A percentile compares a stretch with the other conserved stretches of the same genome.
These are phyloP conservation scores for Bungarus multicinctus DNA, from an alignment of 2,113 vertebrate genomes.

Conservation along the genomic window DNA sequence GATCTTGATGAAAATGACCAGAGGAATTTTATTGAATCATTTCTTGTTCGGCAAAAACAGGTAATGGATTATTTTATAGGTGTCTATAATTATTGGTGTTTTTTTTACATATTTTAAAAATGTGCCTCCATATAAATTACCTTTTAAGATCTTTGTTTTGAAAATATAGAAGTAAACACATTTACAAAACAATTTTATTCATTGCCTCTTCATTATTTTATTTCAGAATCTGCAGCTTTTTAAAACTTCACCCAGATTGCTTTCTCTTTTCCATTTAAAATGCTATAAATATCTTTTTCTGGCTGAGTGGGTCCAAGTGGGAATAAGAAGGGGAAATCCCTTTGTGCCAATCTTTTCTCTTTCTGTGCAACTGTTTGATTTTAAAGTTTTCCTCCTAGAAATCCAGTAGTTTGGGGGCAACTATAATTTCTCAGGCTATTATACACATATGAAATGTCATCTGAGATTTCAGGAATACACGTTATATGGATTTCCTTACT, in stretches of 20 bases:
- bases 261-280: not conserved
- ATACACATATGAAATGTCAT: not conserved
- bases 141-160: not conserved
- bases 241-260: not conserved
- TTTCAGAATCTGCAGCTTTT: not conserved
- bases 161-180: not conserved
- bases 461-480: not conserved
- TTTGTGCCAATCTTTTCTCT: not conserved
- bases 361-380: not conserved
- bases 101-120: not conserved
- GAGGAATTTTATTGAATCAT: not conserved
- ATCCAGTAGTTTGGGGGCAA: not conserved
- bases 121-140: not conserved
- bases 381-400: not conserved
- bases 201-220: not conserved
- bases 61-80: not conserved
- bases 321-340: not conserved
- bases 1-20: not conserved
- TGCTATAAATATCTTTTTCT: not conserved
- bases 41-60: not conserved
- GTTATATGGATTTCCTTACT: not conserved
- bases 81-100: not conserved
- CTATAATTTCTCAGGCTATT: not conserved
- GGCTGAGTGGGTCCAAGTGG: not conserved
- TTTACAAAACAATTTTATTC: not conserved